Percentiles rank a stretch among this genome's conserved stretches.
Conservation (phyloP, 2,797 vertebrate genomes). For the Discoglossus pictus region DNA sequence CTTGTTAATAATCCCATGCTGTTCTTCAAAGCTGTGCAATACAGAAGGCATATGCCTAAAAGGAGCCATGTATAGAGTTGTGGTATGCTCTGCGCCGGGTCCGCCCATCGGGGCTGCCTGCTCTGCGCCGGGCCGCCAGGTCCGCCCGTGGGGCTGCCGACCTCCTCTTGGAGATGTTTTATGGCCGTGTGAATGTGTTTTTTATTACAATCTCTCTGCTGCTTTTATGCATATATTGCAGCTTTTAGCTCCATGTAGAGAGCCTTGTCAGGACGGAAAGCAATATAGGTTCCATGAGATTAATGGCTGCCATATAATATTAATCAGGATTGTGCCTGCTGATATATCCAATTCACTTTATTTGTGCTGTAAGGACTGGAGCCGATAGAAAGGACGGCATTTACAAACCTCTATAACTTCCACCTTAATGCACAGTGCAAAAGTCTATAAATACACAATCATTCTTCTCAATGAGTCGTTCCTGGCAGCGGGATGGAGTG, state of each 20-base stretch:
- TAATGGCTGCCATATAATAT: slow-evolving; percentile 7
- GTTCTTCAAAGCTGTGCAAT: too few relatives aligned
- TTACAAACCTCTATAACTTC: background rate
- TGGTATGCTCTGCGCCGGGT: too few relatives aligned
- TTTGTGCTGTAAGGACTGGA: background rate
- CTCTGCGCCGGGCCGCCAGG: too few relatives aligned
- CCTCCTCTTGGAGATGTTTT: too few relatives aligned
- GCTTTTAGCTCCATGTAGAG: slow-evolving; percentile 2
- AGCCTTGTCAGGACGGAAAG: slow-evolving; percentile 11
- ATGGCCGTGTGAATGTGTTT: too few relatives aligned
- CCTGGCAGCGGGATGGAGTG: too few relatives aligned
- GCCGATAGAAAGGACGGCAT: background rate
- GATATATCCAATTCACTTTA: slow-evolving; percentile 14
- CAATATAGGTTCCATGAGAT: slow-evolving; percentile 11
- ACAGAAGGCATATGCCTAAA: too few relatives aligned
- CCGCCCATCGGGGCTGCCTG: background rate
- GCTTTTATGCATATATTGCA: slow-evolving; percentile 18
- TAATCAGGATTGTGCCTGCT: slow-evolving; percentile 15
- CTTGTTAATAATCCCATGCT: too few relatives aligned
- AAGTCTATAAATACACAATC: background rate
- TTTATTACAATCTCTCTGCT: background rate
- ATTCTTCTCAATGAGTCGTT: background rate
- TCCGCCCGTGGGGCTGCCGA: too few relatives aligned
- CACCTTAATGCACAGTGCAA: background rate
- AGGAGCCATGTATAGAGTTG: too few relatives aligned